Evolutionary conservation across 2,797 vertebrate species (phyloP), one percentile per base, ranked within the genome.

Genomic region (Ispidina picta): DNA sequence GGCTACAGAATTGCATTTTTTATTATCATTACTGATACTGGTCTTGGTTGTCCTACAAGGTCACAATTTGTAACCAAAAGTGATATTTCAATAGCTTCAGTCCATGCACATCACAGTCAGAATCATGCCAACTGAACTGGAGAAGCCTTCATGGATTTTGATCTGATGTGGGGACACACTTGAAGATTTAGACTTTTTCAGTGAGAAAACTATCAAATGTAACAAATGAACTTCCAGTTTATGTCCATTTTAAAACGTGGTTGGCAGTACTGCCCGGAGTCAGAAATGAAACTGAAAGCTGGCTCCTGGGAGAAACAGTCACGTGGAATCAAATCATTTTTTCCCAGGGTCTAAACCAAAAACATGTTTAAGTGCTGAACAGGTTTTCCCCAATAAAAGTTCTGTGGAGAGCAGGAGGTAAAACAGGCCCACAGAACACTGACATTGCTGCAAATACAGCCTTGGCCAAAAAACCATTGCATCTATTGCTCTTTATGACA

Each of bases 261-360:
- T 76, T 91, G 22, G 7, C 25, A 14, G 35, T 31, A 20, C 8
- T 81, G 51, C 35, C 52, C 44, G 65, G 39, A 87, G 20, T 49
- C 31, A 90, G 46, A 83, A 93, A 33, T 78, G 59, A 87, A 94
- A 95, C 70, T 21, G 66, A 88, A 87, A 89, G 25, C 12, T 66
- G 39, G 16, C 4, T 60, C 0, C 0, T 78, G 70, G 66, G 70
- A 80, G 25, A 94, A 89, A 28, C 5, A 18, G 35, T 72, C 66
- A 44, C 43, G 23, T 41, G 33, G 41, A 85, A 25, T 62, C 49
- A 70, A 18, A 70, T 43, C 10, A 48, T 39, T 74, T 82, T 66
- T 86, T 72, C 63, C 59, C 43, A 85, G 58, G 44, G 31, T 66
- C 59, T 59, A 39, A 90, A 83, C 13, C 10, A 83, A 77, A 92